Percentiles rank a stretch among this genome's conserved stretches.
Conservation (phyloP, 2,797 vertebrate species). For the Morelia viridis region DNA sequence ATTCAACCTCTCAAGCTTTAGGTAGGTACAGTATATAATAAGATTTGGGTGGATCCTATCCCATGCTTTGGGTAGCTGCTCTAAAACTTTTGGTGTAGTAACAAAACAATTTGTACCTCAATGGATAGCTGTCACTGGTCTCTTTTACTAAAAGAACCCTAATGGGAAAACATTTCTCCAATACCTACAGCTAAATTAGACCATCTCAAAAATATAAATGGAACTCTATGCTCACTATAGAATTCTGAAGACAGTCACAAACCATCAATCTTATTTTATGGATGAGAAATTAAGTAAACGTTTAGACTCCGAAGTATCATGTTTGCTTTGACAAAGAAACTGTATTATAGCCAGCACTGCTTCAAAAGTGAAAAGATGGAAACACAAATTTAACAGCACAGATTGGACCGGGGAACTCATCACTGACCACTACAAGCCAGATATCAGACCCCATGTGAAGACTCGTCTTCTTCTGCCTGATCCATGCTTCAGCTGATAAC, state of each 20-base stretch:
- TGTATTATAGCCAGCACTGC: conserved; percentile 18
- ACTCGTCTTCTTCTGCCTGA: conserved; percentile 12
- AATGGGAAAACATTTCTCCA: too few relatives aligned
- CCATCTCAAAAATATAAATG: conserved; percentile 11
- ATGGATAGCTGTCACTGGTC: too few relatives aligned
- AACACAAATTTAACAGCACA: conserved; percentile 26
- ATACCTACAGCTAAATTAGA: not conserved
- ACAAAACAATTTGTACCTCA: too few relatives aligned
- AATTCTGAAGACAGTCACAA: conserved; percentile 42
- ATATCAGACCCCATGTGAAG: not conserved
- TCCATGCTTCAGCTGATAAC: not conserved
- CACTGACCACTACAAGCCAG: not conserved
- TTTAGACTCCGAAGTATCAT: conserved; percentile 38
- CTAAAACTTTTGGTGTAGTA: too few relatives aligned
- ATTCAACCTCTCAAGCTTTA: too few relatives aligned
- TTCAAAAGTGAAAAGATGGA: conserved; percentile 7
- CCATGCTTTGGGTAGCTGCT: too few relatives aligned
- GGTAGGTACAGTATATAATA: too few relatives aligned
- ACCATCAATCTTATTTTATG: conserved; percentile 24
- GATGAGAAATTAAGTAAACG: conserved; percentile 28
- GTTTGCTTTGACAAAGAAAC: not conserved
- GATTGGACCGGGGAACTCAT: not conserved
- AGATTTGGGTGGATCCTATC: too few relatives aligned
- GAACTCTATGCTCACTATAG: conserved; percentile 33
- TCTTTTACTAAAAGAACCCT: too few relatives aligned